Evolutionary conservation across 2,888 invertebrate genomes (phyloP).

Genomic region (Encarsia formosa): DNA sequence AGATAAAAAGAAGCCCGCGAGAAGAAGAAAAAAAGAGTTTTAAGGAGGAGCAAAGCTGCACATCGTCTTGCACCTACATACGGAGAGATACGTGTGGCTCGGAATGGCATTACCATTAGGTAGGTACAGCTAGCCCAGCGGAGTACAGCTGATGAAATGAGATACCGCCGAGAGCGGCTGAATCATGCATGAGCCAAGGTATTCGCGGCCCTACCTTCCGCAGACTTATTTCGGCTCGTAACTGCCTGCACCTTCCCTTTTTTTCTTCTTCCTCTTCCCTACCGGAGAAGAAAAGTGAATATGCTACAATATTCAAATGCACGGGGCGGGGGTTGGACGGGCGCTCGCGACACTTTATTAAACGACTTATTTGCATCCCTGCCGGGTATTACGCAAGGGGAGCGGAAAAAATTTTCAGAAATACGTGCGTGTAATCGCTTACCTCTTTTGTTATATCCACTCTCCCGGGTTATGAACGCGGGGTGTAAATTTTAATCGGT

Average conservation of each 20-base stretch:
- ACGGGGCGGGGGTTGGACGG: conserved; percentile 17
- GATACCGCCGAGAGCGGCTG: conserved; percentile 51
- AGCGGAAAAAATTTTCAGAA: conserved; percentile 11
- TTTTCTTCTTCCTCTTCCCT: conserved; percentile 8
- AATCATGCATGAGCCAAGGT: conserved; percentile 49
- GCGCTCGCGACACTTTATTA: conserved; percentile 47
- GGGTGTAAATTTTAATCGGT: conserved; percentile 22
- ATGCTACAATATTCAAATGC: conserved; percentile 50
- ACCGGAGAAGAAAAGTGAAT: conserved; percentile 45
- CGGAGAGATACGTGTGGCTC: conserved; percentile 49
- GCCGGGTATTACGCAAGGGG: conserved; percentile 1
- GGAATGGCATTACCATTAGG: conserved; percentile 52
- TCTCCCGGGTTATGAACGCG: neutral
- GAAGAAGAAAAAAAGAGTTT: conserved; percentile 1
- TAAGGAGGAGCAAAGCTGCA: conserved; percentile 18
- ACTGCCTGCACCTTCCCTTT: neutral
- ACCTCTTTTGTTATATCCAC: neutral
- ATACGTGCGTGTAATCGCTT: conserved; percentile 9
- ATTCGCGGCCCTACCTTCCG: neutral
- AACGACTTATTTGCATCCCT: conserved; percentile 44
- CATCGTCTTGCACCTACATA: conserved; percentile 36
- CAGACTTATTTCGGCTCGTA: neutral
- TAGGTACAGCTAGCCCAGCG: conserved; percentile 46
- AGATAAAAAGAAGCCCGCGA: neutral
- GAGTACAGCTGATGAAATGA: conserved; percentile 46